Conservation (phyloP, 92 coral and sea anemone genomes). For the Siderastrea siderea region DNA sequence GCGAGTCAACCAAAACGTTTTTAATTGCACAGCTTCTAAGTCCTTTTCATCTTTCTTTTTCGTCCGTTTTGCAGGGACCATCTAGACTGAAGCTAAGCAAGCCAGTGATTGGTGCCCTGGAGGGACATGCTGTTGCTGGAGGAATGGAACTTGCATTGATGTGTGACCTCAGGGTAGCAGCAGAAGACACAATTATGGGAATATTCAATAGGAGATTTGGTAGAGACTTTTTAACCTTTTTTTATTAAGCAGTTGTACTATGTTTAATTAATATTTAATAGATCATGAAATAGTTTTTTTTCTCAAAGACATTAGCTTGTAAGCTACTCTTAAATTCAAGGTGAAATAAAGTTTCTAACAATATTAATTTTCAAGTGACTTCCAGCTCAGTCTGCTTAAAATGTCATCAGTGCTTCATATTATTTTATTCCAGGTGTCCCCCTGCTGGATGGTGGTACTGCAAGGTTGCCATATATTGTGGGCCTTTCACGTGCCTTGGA, state of each 20-base stretch:
- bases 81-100: slow-evolving; percentile 85
- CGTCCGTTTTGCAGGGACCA: slow-evolving; percentile 73
- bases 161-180: slow-evolving; percentile 90
- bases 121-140: slow-evolving; percentile 93
- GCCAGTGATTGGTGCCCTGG: slow-evolving; percentile 89
- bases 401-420: too few relatives aligned
- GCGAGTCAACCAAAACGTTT: too few relatives aligned
- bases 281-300: too few relatives aligned
- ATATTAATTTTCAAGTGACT: too few relatives aligned
- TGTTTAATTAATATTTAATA: too few relatives aligned
- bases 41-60: background rate
- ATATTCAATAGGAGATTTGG: slow-evolving; percentile 95
- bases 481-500: slow-evolving; percentile 95
- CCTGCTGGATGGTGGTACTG: slow-evolving; percentile 95
- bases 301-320: too few relatives aligned
- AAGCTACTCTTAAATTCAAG: too few relatives aligned
- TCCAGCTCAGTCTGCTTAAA: too few relatives aligned
- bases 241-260: background rate
- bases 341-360: background rate
- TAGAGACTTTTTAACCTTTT: slow-evolving; percentile 7
- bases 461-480: slow-evolving; percentile 81
- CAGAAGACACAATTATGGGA: slow-evolving; percentile 89
- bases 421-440: slow-evolving; percentile 75
- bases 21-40: too few relatives aligned
- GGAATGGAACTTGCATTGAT: slow-evolving; percentile 93